Evolutionary conservation across 2,888 invertebrate genomes (phyloP).

Genomic region (Empis livida): DNA sequence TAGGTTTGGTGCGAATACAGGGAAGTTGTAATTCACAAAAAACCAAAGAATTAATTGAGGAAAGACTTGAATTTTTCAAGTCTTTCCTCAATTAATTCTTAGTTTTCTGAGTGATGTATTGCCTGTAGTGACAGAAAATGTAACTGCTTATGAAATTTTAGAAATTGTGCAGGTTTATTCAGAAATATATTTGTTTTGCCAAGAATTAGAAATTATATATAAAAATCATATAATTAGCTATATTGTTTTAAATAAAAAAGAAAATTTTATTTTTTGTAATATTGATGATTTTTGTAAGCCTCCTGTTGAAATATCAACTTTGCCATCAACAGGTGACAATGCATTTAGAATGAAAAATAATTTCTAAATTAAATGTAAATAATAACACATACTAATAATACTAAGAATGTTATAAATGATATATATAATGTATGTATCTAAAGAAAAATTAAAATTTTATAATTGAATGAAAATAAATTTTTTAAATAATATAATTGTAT

Average conservation of each 20-base stretch:
- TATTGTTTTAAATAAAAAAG: neutral
- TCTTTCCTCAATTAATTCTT: too few relatives aligned
- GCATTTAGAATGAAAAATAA: neutral
- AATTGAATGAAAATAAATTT: too few relatives aligned
- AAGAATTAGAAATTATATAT: neutral
- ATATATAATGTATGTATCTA: too few relatives aligned
- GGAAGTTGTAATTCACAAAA: too few relatives aligned
- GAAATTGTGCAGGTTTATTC: neutral
- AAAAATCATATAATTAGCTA: neutral
- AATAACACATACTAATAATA: too few relatives aligned
- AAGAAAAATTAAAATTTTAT: too few relatives aligned
- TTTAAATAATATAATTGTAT: neutral
- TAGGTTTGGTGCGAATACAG: too few relatives aligned
- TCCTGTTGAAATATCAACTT: neutral
- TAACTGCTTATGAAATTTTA: neutral
- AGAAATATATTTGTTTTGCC: neutral
- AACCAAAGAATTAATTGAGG: too few relatives aligned
- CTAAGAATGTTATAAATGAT: too few relatives aligned
- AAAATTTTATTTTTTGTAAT: neutral
- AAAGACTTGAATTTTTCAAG: too few relatives aligned
- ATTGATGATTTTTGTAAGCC: neutral
- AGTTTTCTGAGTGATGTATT: too few relatives aligned
- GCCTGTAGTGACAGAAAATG: neutral
- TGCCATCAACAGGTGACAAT: neutral
- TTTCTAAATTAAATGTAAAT: too few relatives aligned